Evolutionary conservation across 2,797 vertebrate species (phyloP), one percentile per base, ranked within the genome.

Genomic region (Myioborus melanocephalus): DNA sequence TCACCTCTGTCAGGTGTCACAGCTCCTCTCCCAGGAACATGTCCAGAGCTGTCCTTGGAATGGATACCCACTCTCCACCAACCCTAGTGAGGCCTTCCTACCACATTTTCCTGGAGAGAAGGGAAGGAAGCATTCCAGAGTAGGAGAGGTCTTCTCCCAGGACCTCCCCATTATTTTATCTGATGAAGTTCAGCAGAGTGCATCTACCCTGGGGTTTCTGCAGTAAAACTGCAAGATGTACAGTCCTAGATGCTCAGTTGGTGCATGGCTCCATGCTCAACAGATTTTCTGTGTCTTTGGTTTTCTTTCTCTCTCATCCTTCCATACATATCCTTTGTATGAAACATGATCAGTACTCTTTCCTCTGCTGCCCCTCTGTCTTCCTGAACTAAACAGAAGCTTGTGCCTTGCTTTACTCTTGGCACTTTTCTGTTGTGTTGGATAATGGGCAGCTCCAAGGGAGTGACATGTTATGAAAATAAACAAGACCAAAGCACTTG

Each of bases 191-290:
- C 53, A 70, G 12, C 3, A 52, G 32, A 56, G 22, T 63, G 21
- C 9, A 23, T 34, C 27, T 57, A 0, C 44, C 57, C 14, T 14
- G 27, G 8, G 8, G 17, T 49, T 66, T 88, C 81, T 72, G 50
- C 64, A 72, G 60, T 23, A 61, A 13, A 57, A 20, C 23, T 43
- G 13, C 0, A 12, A 63, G 35, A 37, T 6, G 1, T 0, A 11
- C 2, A n/a, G 41, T 30, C 17, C 19, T 27, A 15, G 28, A 8
- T 47, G 11, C 8, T 64, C 71, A 21, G 8, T 0, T 49, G 56
- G 18, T n/a, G 26, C 4, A 3, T 3, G 20, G 3, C 34, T 89
- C 23, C 5, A 1, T 22, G 46, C n/a, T 8, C 20, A 57, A 0
- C 1, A 21, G 10, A 64, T 55, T 81, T 81, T 37, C 32, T 64